Conservation (phyloP, 1,140 invertebrate species). For the Lycorma delicatula region DNA sequence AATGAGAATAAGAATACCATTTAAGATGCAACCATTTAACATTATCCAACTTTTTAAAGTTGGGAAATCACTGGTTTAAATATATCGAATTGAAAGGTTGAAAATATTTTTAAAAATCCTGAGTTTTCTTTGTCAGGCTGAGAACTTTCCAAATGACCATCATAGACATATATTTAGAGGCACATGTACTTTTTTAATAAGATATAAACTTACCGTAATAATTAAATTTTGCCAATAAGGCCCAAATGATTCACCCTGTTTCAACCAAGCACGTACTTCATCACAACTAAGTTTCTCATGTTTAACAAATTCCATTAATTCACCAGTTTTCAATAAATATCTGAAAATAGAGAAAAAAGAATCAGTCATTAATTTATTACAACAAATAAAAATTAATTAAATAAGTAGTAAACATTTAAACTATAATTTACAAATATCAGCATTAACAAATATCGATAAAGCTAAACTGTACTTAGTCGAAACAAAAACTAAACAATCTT, state of each 20-base stretch:
- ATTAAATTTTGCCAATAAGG: slow-evolving; percentile 50
- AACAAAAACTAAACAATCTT: slow-evolving; percentile 4
- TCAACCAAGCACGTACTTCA: slow-evolving; percentile 43
- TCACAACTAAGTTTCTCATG: slow-evolving; percentile 38
- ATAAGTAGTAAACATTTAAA: not conserved
- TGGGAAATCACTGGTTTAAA: too few relatives aligned
- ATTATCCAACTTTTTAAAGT: not conserved
- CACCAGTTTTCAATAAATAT: slow-evolving; percentile 44
- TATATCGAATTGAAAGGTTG: not conserved
- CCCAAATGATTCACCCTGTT: slow-evolving; percentile 47
- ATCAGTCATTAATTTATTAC: slow-evolving; percentile 4
- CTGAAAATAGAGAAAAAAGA: slow-evolving; percentile 27
- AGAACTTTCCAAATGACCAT: slow-evolving; percentile 1
- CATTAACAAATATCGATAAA: not conserved
- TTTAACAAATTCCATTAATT: slow-evolving; percentile 29
- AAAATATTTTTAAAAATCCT: slow-evolving; percentile 7
- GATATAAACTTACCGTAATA: slow-evolving; percentile 41
- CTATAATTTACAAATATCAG: not conserved
- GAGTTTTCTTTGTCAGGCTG: too few relatives aligned
- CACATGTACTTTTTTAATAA: slow-evolving; percentile 11
- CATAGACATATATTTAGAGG: not conserved
- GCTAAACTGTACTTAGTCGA: not conserved
- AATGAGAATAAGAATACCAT: too few relatives aligned
- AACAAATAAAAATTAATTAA: not conserved
- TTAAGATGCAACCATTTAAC: not conserved